A percentile compares a stretch with the other conserved stretches of the same genome.
Conservation (phyloP, 2,113 vertebrate genomes). For the Arvicanthis niloticus region DNA sequence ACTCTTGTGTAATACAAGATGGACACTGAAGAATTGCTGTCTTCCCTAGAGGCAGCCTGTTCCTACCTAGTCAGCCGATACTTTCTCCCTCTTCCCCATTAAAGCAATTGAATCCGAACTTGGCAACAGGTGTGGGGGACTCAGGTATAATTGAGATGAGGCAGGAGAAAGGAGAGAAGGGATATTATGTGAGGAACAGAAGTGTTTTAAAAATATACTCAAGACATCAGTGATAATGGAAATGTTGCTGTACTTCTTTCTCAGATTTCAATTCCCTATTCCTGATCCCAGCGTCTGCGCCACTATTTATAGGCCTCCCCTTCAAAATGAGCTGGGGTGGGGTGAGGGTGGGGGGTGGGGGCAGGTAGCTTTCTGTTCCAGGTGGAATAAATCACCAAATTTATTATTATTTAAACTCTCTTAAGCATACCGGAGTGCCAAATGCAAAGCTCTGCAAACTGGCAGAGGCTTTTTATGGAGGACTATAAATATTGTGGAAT, state of each 20-base stretch:
- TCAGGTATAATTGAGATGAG: constrained; percentile 61
- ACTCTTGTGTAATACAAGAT: constrained; percentile 50
- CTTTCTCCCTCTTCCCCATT: constrained; percentile 68
- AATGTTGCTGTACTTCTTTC: constrained; percentile 81
- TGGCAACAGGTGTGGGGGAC: constrained; percentile 65
- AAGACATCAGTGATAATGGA: constrained; percentile 79
- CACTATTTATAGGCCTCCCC: constrained; percentile 83
- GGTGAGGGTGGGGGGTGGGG: neutral
- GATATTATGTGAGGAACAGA: constrained; percentile 74
- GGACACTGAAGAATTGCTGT: constrained; percentile 51
- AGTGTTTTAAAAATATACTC: constrained; percentile 80
- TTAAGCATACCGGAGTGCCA: constrained; percentile 74
- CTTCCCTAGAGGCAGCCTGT: constrained; percentile 55
- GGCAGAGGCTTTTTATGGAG: constrained; percentile 72
- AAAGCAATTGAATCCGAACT: constrained; percentile 75
- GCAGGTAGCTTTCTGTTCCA: constrained; percentile 77
- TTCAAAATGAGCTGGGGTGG: constrained; percentile 80
- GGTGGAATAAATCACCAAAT: constrained; percentile 79
- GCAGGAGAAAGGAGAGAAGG: constrained; percentile 68
- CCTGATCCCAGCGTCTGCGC: constrained; percentile 76
- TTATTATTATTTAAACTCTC: constrained; percentile 79
- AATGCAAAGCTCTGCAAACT: constrained; percentile 73
- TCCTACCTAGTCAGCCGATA: constrained; percentile 67
- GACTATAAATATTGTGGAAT: constrained; percentile 70
- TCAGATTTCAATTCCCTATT: constrained; percentile 81